These are phyloP conservation scores for Xenopus tropicalis DNA, from an alignment of 2,113 vertebrate species.

Conservation along the genomic window UCB_Xtro_10.0 CM004447.2:153779501-153780000, in stretches of 20 bases:
- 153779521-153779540: conserved; percentile 25
- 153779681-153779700: not conserved
- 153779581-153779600: not conserved
- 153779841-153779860: no score
- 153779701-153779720: not conserved
- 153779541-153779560: conserved; percentile 37
- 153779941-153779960: no score
- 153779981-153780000: no score
- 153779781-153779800: conserved; percentile 36
- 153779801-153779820: conserved; percentile 26
- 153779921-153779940: no score
- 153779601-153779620: not conserved
- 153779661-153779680: not conserved
- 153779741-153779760: not conserved
- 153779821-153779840: not conserved
- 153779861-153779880: no score
- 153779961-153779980: no score
- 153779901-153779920: no score
- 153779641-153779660: not conserved
- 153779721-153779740: not conserved
- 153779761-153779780: not conserved
- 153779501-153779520: conserved; percentile 54
- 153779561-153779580: not conserved
- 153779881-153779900: no score
- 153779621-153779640: not conserved